Evolutionary conservation across 2,888 invertebrate genomes (phyloP).

Genomic region (Nephrotoma guestfalica): DNA sequence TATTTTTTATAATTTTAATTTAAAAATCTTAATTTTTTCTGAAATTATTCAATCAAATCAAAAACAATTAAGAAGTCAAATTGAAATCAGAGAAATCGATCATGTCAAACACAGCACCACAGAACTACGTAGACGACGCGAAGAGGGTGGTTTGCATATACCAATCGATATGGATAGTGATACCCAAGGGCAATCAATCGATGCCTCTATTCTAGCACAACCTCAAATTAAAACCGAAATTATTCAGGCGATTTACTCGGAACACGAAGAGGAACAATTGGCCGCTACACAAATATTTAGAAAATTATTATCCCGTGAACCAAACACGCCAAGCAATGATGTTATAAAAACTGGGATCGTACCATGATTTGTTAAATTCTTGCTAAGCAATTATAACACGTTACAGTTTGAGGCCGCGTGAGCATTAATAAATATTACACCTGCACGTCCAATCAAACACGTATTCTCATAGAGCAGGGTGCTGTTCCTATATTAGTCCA

Average conservation of each 20-base stretch:
- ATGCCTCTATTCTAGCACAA: not conserved
- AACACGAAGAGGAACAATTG: constrained; percentile 63
- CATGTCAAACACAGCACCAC: constrained; percentile 71
- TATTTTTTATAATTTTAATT: not conserved
- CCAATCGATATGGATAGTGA: constrained; percentile 19
- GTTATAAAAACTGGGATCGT: constrained; percentile 90
- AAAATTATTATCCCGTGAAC: constrained; percentile 84
- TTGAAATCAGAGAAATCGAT: not conserved
- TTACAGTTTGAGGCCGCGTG: constrained; percentile 98
- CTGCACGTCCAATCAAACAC: constrained; percentile 89
- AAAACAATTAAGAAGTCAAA: not conserved
- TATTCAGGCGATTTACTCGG: constrained; percentile 69
- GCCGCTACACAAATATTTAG: constrained; percentile 84
- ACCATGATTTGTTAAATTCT: constrained; percentile 84
- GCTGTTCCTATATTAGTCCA: constrained; percentile 84
- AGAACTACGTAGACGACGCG: constrained; percentile 78
- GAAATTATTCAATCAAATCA: not conserved
- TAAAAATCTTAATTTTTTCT: not conserved
- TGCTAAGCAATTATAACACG: constrained; percentile 68
- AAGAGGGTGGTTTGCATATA: constrained; percentile 76
- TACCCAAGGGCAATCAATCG: not conserved
- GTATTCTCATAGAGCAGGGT: constrained; percentile 85
- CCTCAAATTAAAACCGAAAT: constrained; percentile 39
- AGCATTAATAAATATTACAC: constrained; percentile 97
- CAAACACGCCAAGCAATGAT: constrained; percentile 94